phyloP scores from a whole-genome alignment of 1,140 invertebrate genomes.

The Pygmarrhopalites habei region DNA sequence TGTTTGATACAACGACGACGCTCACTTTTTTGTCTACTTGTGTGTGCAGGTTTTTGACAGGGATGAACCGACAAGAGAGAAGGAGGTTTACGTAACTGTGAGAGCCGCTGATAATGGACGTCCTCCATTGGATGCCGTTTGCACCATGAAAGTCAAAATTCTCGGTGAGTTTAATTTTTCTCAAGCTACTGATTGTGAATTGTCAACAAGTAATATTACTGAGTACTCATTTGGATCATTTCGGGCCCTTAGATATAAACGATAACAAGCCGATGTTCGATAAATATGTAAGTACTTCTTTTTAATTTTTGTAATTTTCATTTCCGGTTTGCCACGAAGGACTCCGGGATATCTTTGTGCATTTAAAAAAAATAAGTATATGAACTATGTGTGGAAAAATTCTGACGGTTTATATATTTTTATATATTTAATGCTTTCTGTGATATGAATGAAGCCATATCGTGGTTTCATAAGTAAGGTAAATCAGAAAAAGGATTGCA shows the following conservation, averaged over 20 bases:
- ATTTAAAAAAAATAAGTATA: no score
- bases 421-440: constrained; percentile 6
- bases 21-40: neutral
- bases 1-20: neutral
- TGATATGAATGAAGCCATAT: constrained; percentile 23
- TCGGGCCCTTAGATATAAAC: constrained; percentile 75
- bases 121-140: constrained; percentile 73
- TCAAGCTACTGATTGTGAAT: no score
- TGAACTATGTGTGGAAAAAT: no score
- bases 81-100: constrained; percentile 69
- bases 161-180: no score
- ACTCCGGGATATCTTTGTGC: no score
- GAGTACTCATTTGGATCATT: no score
- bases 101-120: constrained; percentile 76
- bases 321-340: no score
- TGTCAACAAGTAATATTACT: no score
- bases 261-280: constrained; percentile 81
- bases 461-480: constrained; percentile 22
- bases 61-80: constrained; percentile 76
- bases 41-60: constrained; percentile 61
- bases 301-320: no score
- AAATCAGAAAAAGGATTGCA: constrained; percentile 11
- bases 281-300: constrained; percentile 56
- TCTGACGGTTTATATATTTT: constrained; percentile 4
- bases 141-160: constrained; percentile 61